Conservation (phyloP, 1,140 invertebrate species). For the Pogonus chalceus region DNA sequence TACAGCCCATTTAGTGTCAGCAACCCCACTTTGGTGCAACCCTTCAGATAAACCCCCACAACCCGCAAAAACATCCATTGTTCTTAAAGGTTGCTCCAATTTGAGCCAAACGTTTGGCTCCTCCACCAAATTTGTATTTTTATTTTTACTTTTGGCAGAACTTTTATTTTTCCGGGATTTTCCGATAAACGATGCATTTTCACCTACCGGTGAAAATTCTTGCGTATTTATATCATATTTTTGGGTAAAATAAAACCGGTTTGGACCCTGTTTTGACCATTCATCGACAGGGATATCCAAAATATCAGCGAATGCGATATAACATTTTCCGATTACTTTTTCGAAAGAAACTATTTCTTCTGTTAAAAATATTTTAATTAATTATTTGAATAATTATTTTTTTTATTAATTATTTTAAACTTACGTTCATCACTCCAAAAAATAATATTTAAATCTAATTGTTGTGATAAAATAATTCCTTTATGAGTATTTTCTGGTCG, state of each 20-base stretch:
- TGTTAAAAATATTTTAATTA: slow-evolving; percentile 21
- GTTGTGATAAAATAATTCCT: background rate
- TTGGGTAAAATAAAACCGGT: slow-evolving; percentile 69
- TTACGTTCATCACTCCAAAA: slow-evolving; percentile 1
- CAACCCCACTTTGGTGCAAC: slow-evolving; percentile 59
- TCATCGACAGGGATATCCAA: slow-evolving; percentile 41
- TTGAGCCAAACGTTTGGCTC: slow-evolving; percentile 28
- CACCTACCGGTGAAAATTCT: slow-evolving; percentile 52
- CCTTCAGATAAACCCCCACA: slow-evolving; percentile 72
- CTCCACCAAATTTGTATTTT: slow-evolving; percentile 32
- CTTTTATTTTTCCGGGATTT: slow-evolving; percentile 45
- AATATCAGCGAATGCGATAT: slow-evolving; percentile 47
- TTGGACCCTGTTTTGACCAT: slow-evolving; percentile 53
- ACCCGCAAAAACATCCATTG: slow-evolving; percentile 81
- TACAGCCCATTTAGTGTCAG: slow-evolving; percentile 62
- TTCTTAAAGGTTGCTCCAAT: slow-evolving; percentile 44
- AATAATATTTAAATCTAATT: background rate
- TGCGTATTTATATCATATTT: slow-evolving; percentile 51
- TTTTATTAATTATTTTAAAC: background rate
- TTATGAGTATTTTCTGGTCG: background rate
- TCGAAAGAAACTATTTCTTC: slow-evolving; percentile 42
- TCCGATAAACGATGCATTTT: slow-evolving; percentile 46
- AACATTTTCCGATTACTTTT: slow-evolving; percentile 51
- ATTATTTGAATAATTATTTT: background rate
- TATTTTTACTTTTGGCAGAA: slow-evolving; percentile 61